phyloP scores from a whole-genome alignment of 2,888 invertebrate species.

The Parochlus steinenii region DNA sequence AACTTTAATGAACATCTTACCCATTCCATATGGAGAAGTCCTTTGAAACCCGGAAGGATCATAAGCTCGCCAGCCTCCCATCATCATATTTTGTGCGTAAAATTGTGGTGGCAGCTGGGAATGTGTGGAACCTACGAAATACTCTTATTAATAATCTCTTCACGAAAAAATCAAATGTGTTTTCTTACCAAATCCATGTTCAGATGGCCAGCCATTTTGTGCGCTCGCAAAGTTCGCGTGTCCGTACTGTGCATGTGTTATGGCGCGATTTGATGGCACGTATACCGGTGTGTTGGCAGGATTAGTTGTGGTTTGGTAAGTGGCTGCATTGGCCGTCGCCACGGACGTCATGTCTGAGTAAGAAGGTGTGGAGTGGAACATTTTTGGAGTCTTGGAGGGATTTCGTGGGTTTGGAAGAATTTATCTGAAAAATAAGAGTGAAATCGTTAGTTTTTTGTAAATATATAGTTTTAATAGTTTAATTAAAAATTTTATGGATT shows the following conservation, averaged over 20 bases:
- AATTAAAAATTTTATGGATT: too few relatives aligned
- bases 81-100: constrained; percentile 67
- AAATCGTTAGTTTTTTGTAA: too few relatives aligned
- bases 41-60: constrained; percentile 62
- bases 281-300: constrained; percentile 42
- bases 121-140: constrained; percentile 24
- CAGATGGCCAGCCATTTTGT: constrained; percentile 31
- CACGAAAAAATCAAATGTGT: not conserved
- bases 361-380: constrained; percentile 28
- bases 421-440: too few relatives aligned
- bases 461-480: too few relatives aligned
- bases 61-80: constrained; percentile 57
- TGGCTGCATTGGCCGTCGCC: constrained; percentile 22
- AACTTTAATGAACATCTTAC: constrained; percentile 14
- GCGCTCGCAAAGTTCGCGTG: constrained; percentile 28
- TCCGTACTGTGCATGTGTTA: constrained; percentile 36
- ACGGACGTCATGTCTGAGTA: constrained; percentile 23
- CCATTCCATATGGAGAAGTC: constrained; percentile 60
- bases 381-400: constrained; percentile 17
- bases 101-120: constrained; percentile 43
- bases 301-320: constrained; percentile 25
- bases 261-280: constrained; percentile 44
- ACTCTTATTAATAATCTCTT: not conserved
- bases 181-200: constrained; percentile 25
- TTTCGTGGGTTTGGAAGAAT: too few relatives aligned